A percentile compares a stretch with the other conserved stretches of the same genome.
Evolutionary conservation across 2,797 vertebrate species (phyloP).

Genomic region (Helostoma temminkii): DNA sequence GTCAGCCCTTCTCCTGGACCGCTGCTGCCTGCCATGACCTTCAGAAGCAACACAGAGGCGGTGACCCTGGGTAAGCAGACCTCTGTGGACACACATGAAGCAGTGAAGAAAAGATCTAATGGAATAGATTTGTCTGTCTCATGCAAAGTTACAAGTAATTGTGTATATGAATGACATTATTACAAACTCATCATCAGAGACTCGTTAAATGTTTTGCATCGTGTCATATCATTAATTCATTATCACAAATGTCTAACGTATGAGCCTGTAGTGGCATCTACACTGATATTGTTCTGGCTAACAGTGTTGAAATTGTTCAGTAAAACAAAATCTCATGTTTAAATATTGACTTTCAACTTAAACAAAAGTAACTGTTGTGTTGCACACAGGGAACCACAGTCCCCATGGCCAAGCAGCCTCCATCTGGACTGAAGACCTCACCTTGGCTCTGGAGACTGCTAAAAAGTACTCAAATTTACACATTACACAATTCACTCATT

Average conservation of each 20-base stretch:
- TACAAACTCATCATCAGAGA: not conserved
- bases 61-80: slow-evolving; percentile 81
- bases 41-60: slow-evolving; percentile 88
- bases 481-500: no score
- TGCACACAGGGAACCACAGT: slow-evolving; percentile 82
- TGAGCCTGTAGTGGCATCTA: no score
- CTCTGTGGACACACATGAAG: not conserved
- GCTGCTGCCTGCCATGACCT: slow-evolving; percentile 86
- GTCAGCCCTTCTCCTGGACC: slow-evolving; percentile 86
- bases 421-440: slow-evolving; percentile 92
- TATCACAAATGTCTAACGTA: no score
- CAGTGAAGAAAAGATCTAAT: not conserved
- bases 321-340: no score
- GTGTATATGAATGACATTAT: not conserved
- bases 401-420: slow-evolving; percentile 86
- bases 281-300: no score
- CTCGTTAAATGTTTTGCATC: no score
- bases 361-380: not conserved
- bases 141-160: no score
- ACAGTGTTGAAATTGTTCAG: no score
- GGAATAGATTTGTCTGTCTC: no score
- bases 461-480: slow-evolving; percentile 78
- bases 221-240: no score
- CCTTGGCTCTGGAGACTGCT: slow-evolving; percentile 88
- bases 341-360: not conserved